Evolutionary conservation across 1,140 invertebrate species (phyloP).

Genomic region (Drosophila baimaii): DNA sequence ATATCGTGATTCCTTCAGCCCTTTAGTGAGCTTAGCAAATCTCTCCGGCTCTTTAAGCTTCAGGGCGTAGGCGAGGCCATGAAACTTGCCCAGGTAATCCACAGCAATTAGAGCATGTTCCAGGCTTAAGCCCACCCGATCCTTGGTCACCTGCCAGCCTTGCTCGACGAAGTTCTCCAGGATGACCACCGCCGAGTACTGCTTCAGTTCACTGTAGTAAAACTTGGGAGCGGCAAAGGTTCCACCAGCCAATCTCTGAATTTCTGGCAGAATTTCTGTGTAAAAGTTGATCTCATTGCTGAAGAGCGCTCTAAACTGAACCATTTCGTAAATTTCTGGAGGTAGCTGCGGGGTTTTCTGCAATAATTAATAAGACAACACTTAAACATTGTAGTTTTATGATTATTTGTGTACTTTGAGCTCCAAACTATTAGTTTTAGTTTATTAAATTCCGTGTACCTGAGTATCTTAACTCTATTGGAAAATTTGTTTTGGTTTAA

Average conservation of each 20-base stretch:
- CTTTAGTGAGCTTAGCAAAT: slow-evolving; percentile 45
- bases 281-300: slow-evolving; percentile 77
- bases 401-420: not conserved
- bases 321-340: slow-evolving; percentile 38
- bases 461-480: too few relatives aligned
- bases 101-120: slow-evolving; percentile 59
- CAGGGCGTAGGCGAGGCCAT: slow-evolving; percentile 69
- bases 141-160: slow-evolving; percentile 64
- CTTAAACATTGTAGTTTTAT: too few relatives aligned
- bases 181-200: slow-evolving; percentile 50
- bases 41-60: slow-evolving; percentile 48
- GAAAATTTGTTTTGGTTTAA: too few relatives aligned
- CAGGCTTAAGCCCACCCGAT: slow-evolving; percentile 48
- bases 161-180: slow-evolving; percentile 62
- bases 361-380: too few relatives aligned
- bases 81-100: slow-evolving; percentile 65
- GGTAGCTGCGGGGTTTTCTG: slow-evolving; percentile 74
- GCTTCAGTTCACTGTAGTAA: slow-evolving; percentile 66
- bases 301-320: slow-evolving; percentile 69
- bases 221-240: slow-evolving; percentile 63
- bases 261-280: slow-evolving; percentile 59
- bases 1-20: slow-evolving; percentile 64
- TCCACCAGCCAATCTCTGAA: slow-evolving; percentile 37
- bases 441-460: too few relatives aligned
- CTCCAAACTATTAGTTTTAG: not conserved